These are phyloP conservation scores for Anthophora plumipes DNA, from an alignment of 2,888 invertebrate genomes.

Conservation along the genomic window DNA sequence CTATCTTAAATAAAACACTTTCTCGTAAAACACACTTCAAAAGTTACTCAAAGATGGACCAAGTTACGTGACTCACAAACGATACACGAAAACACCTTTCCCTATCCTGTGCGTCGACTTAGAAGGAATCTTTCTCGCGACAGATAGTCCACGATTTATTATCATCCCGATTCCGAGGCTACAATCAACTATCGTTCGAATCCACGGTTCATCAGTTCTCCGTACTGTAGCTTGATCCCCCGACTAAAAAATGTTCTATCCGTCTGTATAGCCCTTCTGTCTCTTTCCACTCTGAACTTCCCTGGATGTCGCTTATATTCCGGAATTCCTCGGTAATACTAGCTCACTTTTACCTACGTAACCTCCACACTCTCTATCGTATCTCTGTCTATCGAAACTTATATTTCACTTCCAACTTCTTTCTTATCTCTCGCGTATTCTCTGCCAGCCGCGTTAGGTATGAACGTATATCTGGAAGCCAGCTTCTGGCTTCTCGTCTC, in stretches of 20 bases:
- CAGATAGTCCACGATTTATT: conserved; percentile 47
- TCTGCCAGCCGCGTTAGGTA: conserved; percentile 44
- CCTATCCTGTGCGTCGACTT: no score
- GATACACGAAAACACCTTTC: neutral
- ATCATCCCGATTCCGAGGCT: conserved; percentile 52
- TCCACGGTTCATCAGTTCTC: conserved; percentile 62
- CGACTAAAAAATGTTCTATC: conserved; percentile 61
- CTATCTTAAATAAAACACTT: no score
- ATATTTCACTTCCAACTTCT: conserved; percentile 63
- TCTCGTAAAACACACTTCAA: no score
- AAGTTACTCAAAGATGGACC: neutral
- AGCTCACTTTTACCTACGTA: conserved; percentile 7
- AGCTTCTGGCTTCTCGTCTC: conserved; percentile 37
- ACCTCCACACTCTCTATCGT: conserved; percentile 7
- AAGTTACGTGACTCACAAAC: neutral
- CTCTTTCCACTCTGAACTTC: conserved; percentile 18
- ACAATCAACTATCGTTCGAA: conserved; percentile 59
- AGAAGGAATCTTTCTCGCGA: conserved; percentile 9
- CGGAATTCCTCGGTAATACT: conserved; percentile 50
- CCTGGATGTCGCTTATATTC: conserved; percentile 37
- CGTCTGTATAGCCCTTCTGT: conserved; percentile 42
- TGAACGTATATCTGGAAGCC: conserved; percentile 44
- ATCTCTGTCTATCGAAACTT: conserved; percentile 52
- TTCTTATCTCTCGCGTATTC: conserved; percentile 62
- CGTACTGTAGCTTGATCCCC: conserved; percentile 45